Evolutionary conservation across 2,797 vertebrate species (phyloP).

Genomic region (Tokudaia muenninki): DNA sequence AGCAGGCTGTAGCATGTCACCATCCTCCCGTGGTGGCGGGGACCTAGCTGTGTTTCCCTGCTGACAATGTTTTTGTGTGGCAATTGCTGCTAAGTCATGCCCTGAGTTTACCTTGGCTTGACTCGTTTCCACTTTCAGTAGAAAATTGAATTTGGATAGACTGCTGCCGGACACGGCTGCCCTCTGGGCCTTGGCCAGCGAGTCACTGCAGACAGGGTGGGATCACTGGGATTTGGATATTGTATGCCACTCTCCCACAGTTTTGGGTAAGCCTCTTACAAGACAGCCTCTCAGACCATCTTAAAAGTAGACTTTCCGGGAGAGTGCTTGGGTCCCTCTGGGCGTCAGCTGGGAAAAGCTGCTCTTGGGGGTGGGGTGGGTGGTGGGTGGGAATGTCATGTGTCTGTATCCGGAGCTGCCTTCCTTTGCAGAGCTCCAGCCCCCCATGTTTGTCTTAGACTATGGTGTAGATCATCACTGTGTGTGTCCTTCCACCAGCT

Average conservation of each 20-base stretch:
- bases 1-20: rapidly evolving
- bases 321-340: not conserved
- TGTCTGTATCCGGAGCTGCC: rapidly evolving
- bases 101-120: conserved; percentile 46
- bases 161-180: not conserved
- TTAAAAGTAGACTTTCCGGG: conserved; percentile 38
- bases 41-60: not conserved
- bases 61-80: not conserved
- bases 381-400: not conserved
- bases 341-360: not conserved
- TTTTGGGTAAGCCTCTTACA: conserved; percentile 40
- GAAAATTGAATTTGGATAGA: conserved; percentile 62
- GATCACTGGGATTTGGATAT: conserved; percentile 48
- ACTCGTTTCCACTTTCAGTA: conserved; percentile 70
- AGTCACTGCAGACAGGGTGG: conserved; percentile 71
- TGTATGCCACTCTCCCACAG: not conserved
- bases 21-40: too few relatives aligned
- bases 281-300: not conserved
- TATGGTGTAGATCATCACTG: rapidly evolving
- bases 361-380: too few relatives aligned
- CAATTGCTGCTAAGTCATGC: not conserved
- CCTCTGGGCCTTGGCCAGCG: conserved; percentile 4
- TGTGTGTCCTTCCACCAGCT: not conserved
- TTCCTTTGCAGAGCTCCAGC: not conserved
- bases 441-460: not conserved